Evolutionary conservation across 2,113 vertebrate species (phyloP).

Genomic region (Tetrax tetrax): DNA sequence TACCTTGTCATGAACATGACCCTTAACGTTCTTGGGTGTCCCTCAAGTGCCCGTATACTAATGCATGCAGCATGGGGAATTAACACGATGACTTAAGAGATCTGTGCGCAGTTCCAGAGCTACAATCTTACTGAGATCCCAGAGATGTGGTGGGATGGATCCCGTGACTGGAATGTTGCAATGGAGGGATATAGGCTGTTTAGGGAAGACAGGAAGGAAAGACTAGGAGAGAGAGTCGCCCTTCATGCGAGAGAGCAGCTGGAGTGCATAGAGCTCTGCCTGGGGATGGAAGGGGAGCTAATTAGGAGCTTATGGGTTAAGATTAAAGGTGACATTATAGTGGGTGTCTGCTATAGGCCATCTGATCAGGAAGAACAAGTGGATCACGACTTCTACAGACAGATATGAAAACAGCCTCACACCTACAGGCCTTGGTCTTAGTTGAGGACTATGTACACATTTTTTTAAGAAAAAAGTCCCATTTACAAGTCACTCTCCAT

Average conservation of each 20-base stretch:
- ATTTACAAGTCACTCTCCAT: background rate
- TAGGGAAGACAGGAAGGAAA: background rate
- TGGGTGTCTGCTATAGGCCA: background rate
- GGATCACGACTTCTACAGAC: background rate
- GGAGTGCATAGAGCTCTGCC: background rate
- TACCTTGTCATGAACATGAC: background rate
- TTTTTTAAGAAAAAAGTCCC: background rate
- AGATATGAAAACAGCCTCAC: background rate
- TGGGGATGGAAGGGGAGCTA: background rate
- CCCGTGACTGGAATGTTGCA: background rate
- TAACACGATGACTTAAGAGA: background rate
- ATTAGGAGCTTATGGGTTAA: background rate
- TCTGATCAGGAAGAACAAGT: background rate
- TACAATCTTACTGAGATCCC: background rate
- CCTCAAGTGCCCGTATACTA: background rate
- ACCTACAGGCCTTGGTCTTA: background rate
- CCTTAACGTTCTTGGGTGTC: background rate
- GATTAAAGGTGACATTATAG: background rate
- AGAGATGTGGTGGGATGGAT: background rate
- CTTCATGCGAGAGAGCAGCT: background rate
- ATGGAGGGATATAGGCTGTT: background rate
- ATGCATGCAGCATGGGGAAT: background rate
- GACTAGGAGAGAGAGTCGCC: rapidly evolving
- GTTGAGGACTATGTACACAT: background rate
- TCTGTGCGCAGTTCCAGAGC: background rate